Evolutionary conservation across 2,888 invertebrate species (phyloP).

Genomic region (Amphiduros pacificus): DNA sequence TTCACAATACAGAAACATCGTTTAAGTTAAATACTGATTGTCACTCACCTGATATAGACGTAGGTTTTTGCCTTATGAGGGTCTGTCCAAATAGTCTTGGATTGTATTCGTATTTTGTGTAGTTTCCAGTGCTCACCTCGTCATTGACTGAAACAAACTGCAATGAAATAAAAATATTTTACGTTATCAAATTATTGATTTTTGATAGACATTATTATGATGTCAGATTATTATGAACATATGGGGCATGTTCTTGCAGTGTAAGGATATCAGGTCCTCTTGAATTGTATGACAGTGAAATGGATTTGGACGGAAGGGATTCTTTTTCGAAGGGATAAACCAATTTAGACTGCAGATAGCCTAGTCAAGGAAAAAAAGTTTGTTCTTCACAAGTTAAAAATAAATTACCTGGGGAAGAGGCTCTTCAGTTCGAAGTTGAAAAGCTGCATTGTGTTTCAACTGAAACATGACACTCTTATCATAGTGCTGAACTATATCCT

Average conservation of each 20-base stretch:
- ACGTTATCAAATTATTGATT: too few species aligned
- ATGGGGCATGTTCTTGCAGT: too few species aligned
- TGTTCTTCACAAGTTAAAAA: too few species aligned
- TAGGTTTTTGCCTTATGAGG: constrained; percentile 18
- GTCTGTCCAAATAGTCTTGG: constrained; percentile 69
- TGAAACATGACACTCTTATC: constrained; percentile 29
- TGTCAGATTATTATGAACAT: too few species aligned
- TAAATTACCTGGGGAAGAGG: constrained; percentile 69
- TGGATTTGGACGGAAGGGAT: too few species aligned
- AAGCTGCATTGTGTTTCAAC: constrained; percentile 73
- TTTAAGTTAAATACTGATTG: not conserved
- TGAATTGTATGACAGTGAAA: too few species aligned
- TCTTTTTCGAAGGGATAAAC: too few species aligned
- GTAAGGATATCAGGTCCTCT: too few species aligned
- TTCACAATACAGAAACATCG: too few species aligned
- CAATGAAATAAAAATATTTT: constrained; percentile 27
- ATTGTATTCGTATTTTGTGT: constrained; percentile 59
- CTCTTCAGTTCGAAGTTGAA: constrained; percentile 71
- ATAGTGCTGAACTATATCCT: not conserved
- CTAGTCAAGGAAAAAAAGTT: too few species aligned
- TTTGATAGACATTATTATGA: too few species aligned
- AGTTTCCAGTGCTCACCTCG: constrained; percentile 35
- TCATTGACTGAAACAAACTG: constrained; percentile 58
- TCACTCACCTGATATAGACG: constrained; percentile 23
- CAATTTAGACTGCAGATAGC: too few species aligned